phyloP scores from a whole-genome alignment of 2,888 invertebrate genomes.

The Crematogaster levior region DNA sequence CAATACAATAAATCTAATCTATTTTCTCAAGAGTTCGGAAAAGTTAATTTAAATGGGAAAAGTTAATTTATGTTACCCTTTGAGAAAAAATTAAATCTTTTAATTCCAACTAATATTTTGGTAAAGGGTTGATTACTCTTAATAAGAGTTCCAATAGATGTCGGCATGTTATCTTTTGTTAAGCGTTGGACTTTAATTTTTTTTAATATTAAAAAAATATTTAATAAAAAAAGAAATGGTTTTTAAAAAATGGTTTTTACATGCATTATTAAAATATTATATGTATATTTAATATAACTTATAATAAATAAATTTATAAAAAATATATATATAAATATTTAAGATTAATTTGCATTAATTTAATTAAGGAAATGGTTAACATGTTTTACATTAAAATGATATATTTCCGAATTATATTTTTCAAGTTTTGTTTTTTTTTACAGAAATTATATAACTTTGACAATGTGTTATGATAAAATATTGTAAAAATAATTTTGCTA shows the following conservation, averaged over 20 bases:
- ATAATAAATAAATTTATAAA: too few relatives aligned
- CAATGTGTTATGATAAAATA: background rate
- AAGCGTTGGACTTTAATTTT: background rate
- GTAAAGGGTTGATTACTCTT: background rate
- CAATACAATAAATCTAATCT: background rate
- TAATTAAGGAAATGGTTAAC: background rate
- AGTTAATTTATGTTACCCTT: background rate
- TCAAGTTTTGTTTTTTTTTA: background rate
- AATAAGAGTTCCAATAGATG: slow-evolving; percentile 10
- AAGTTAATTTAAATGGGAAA: background rate
- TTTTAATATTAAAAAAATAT: background rate
- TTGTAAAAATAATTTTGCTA: slow-evolving; percentile 16
- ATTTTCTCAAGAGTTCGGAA: background rate
- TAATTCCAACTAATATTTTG: slow-evolving; percentile 15
- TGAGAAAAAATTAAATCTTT: background rate
- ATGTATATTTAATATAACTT: background rate
- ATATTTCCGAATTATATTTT: background rate
- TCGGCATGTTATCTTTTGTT: slow-evolving; percentile 3
- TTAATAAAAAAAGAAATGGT: background rate
- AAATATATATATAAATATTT: too few relatives aligned
- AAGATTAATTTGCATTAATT: background rate
- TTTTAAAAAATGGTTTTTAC: background rate
- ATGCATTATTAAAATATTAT: background rate
- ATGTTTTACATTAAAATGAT: background rate
- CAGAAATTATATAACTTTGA: background rate